These are phyloP conservation scores for Drosophila simulans DNA, from an alignment of 1,140 invertebrate species.

Conservation along the genomic window DNA sequence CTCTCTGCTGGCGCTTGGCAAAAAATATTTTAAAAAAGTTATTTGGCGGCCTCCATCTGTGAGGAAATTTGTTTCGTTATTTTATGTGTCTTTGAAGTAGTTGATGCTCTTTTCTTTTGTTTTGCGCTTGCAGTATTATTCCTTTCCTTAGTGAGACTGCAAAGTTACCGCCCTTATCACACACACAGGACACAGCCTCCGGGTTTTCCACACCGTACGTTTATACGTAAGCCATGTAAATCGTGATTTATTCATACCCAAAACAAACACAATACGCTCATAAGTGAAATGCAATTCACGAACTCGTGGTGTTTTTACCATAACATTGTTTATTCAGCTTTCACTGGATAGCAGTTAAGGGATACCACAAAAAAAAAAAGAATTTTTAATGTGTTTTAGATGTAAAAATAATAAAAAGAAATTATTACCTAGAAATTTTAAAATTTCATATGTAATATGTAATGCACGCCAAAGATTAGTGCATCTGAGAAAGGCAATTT, in stretches of 20 bases:
- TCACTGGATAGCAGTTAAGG: background rate
- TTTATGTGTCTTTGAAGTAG: slow-evolving; percentile 17
- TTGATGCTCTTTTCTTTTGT: slow-evolving; percentile 6
- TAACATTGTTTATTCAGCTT: background rate
- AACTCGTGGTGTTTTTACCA: background rate
- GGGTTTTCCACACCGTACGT: background rate
- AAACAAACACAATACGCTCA: background rate
- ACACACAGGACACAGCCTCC: slow-evolving; percentile 3
- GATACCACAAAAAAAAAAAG: background rate
- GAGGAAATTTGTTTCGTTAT: slow-evolving; percentile 26
- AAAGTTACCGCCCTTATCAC: slow-evolving; percentile 30
- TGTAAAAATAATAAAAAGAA: too few species aligned
- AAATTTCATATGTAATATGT: too few species aligned
- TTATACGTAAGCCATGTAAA: background rate
- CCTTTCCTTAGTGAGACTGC: background rate
- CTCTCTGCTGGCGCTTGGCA: slow-evolving; percentile 32
- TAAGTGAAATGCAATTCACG: background rate
- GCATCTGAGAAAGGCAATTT: too few species aligned
- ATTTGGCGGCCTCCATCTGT: slow-evolving; percentile 13
- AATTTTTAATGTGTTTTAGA: background rate
- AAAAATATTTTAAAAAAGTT: slow-evolving; percentile 9
- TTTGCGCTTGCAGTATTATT: slow-evolving; percentile 3
- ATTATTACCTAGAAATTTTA: too few species aligned
- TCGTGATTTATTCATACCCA: background rate
- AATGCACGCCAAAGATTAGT: too few species aligned